A percentile compares a stretch with the other conserved stretches of the same genome.
These are phyloP conservation scores for Hyposoter dolosus DNA, from an alignment of 2,888 invertebrate genomes.

Conservation along the genomic window DNA sequence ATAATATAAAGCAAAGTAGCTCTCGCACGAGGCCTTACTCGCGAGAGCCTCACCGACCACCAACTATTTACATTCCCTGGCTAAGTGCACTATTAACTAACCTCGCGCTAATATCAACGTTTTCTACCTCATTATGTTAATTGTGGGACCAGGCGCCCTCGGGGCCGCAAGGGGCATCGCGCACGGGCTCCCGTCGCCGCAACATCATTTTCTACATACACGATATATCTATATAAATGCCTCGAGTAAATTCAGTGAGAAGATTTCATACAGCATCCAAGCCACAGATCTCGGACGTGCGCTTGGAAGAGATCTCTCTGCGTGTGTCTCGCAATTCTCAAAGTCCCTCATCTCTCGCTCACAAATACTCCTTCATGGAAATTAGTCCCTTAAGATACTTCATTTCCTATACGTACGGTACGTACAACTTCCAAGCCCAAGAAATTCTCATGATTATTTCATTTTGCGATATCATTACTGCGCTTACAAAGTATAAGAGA, in stretches of 20 bases:
- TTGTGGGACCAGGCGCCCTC: conserved; percentile 74
- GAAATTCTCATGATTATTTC: neutral
- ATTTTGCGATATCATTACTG: conserved; percentile 7
- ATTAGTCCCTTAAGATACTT: conserved; percentile 15
- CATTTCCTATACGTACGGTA: neutral
- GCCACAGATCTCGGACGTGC: conserved; percentile 36
- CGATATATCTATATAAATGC: neutral
- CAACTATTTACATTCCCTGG: conserved; percentile 76
- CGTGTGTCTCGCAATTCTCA: conserved; percentile 30
- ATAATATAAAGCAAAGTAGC: conserved; percentile 32
- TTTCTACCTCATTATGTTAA: conserved; percentile 81
- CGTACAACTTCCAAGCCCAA: neutral
- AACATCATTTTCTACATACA: conserved; percentile 29
- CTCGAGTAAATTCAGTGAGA: conserved; percentile 12
- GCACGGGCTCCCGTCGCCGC: conserved; percentile 61
- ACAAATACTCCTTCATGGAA: conserved; percentile 1
- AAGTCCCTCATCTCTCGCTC: neutral
- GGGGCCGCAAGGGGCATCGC: conserved; percentile 70
- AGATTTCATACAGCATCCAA: conserved; percentile 13
- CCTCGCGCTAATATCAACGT: conserved; percentile 79
- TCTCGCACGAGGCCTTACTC: conserved; percentile 49
- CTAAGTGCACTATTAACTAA: conserved; percentile 81
- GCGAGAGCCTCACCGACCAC: conserved; percentile 57
- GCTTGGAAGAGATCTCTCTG: conserved; percentile 23
- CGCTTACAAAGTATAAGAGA: conserved; percentile 28